These are phyloP conservation scores for Mugil cephalus DNA, from an alignment of 2,113 vertebrate genomes.

Conservation along the genomic window DNA sequence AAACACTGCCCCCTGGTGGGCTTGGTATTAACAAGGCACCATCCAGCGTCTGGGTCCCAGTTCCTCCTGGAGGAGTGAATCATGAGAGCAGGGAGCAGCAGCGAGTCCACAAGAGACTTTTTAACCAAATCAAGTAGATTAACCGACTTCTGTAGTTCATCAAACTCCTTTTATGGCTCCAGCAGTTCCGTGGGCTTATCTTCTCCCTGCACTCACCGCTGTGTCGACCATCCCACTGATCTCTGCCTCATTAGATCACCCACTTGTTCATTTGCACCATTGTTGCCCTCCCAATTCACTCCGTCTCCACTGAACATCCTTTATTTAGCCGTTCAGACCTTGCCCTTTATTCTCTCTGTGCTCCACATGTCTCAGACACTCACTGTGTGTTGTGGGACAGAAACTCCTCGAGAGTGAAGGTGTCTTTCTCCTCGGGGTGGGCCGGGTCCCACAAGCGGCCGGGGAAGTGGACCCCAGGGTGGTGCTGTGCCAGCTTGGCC, in stretches of 20 bases:
- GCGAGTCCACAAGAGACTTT: constrained; percentile 51
- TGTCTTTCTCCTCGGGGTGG: constrained; percentile 73
- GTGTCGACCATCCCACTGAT: constrained; percentile 65
- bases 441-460: constrained; percentile 90
- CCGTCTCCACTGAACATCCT: constrained; percentile 45
- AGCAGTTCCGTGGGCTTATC: constrained; percentile 69
- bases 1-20: constrained; percentile 89
- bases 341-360: constrained; percentile 24
- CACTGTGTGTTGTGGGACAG: constrained; percentile 92
- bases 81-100: constrained; percentile 51
- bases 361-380: constrained; percentile 69
- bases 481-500: constrained; percentile 90
- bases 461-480: constrained; percentile 90
- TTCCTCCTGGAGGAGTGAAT: constrained; percentile 45
- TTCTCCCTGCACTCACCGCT: constrained; percentile 58
- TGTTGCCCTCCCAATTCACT: constrained; percentile 55
- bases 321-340: constrained; percentile 41
- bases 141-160: constrained; percentile 71
- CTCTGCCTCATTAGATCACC: constrained; percentile 74
- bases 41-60: constrained; percentile 24
- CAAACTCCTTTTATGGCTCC: constrained; percentile 73
- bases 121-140: constrained; percentile 79
- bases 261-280: constrained; percentile 70
- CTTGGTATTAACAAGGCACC: constrained; percentile 71
- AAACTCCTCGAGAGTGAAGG: constrained; percentile 94